Base-by-base conservation (phyloP, 35 echinoderm and acorn worm genomes). In the Eucidaris tribuloides region DNA sequence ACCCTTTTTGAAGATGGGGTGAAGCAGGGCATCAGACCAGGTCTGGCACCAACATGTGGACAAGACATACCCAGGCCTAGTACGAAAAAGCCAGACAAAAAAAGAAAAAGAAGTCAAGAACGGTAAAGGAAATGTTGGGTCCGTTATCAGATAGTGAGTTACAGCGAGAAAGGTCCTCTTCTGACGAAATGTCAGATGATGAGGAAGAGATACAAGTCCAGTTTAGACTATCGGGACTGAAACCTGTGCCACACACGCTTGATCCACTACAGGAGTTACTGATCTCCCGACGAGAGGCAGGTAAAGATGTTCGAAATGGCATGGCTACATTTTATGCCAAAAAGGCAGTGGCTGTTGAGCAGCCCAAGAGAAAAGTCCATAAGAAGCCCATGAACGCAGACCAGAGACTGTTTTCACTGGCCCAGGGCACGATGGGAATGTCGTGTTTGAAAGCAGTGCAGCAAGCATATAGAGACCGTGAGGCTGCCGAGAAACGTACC, bases 351-450 rank as follows among this genome's bases (percentile, higher is more conserved):
- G 86, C 92, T 58, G 86, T 85, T 34, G 46, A 82, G 48, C 63
- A 90, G 6, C 78, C 52, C 50, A 86, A 77, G 32, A 93, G 78
- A 64, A 25, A 42, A 35, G 43, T 78, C 7, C 87, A 84, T 45
- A 87, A 78, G 52, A 97, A 97, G 76, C 46, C 30, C 41, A 83
- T 84, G 11, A 96, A 83, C 54, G 85, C 82, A 3, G 86, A 92
- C 62, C 94, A 97, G 68, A 89, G 85, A 45, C 55, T 97, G 46
- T 97, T 92, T 89, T 81, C 94, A 13, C 79, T 77, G 43, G 84
- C 92, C 1, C 94, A 97, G 31, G 94, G 94, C n/a, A 97, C 94
- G 0, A 92, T 97, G 94, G 94, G 94, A 37, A 89, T 93, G 94
- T 77, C 90, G 3, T 89, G 90, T 27, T 65, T 97, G 42, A 82